Evolutionary conservation across 1,140 invertebrate species (phyloP).

Genomic region (Euura saliciscinereae): DNA sequence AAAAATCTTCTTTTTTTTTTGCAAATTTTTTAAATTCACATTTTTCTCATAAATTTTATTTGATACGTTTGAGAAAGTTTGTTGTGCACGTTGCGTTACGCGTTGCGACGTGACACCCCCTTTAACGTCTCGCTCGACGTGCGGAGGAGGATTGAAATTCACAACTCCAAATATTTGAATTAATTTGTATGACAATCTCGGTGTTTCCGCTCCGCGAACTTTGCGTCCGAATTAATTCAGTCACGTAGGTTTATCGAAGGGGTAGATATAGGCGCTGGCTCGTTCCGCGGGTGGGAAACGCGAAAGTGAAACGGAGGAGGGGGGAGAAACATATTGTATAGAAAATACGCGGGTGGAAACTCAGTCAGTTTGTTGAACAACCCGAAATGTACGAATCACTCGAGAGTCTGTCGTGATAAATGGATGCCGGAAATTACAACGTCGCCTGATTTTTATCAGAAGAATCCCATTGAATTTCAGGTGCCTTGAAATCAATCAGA

Average conservation of each 20-base stretch:
- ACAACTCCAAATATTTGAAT: constrained; percentile 18
- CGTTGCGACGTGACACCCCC: background rate
- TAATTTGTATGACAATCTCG: constrained; percentile 16
- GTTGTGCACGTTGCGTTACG: background rate
- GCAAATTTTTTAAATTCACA: background rate
- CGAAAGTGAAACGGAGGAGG: background rate
- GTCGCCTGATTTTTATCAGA: too few species aligned
- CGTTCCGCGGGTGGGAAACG: background rate
- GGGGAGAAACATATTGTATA: too few species aligned
- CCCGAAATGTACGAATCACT: too few species aligned
- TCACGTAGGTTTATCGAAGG: constrained; percentile 12
- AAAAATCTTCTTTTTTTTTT: too few species aligned
- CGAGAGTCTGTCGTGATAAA: too few species aligned
- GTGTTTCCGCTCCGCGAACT: constrained; percentile 9
- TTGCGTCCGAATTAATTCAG: constrained; percentile 3
- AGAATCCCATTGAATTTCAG: too few species aligned
- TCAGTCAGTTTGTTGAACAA: too few species aligned
- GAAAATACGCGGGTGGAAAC: too few species aligned
- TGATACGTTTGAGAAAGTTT: background rate
- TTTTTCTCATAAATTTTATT: background rate
- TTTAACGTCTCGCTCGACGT: background rate
- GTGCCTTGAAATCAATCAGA: too few species aligned
- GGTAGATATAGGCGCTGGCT: background rate
- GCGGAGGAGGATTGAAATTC: background rate
- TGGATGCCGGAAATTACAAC: too few species aligned